Evolutionary conservation across 2,888 invertebrate genomes (phyloP), one percentile per base, ranked within the genome.

Genomic region (Macropis europaea): DNA sequence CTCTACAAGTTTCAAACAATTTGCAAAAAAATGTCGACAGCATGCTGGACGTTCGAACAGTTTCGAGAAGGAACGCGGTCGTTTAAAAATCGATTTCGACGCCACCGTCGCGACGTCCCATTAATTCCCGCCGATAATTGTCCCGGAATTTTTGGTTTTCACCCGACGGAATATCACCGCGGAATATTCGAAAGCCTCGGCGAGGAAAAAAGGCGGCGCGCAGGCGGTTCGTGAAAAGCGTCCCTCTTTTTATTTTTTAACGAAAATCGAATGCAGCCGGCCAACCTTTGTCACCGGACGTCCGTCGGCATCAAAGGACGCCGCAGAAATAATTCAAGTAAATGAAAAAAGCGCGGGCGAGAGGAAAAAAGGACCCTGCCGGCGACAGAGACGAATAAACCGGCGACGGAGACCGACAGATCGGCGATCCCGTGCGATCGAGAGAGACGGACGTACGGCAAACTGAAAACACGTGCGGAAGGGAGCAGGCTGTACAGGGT

Each of bases 211-310:
- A 36, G 19, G 1, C n/a, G 38, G 19, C 2, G 9, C 15, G 15
- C 13, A 1, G 15, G 9, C 13, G 11, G 26, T 15, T 11, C 15
- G 28, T 30, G 38, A 15, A 47, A 38, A 54, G 1, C 11, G 24
- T 19, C 15, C 22, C 22, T 50, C 17, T 28, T 59, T 34, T 38
- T 38, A 9, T 0, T 3, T 34, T 15, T 38, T 26, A 59, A 28
- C 64, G 59, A 76, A 76, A 73, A 73, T 73, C 64, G 64, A 68
- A 64, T n/a, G 34, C 15, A 52, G 48, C 38, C 7, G 19, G n/a
- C 32, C 34, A 30, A 56, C 43, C 60, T 73, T 68, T 68, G 64
- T 70, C 34, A 36, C 26, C 19, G 56, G 62, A 62, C 19, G 26
- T 72, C 47, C 45, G 53, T 7, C 45, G 52, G 42, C 68, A 54